A percentile compares a stretch with the other conserved stretches of the same genome.
These are phyloP conservation scores for Sebastes oblongus DNA, from an alignment of 2,797 vertebrate genomes.

Conservation along the genomic window DNA sequence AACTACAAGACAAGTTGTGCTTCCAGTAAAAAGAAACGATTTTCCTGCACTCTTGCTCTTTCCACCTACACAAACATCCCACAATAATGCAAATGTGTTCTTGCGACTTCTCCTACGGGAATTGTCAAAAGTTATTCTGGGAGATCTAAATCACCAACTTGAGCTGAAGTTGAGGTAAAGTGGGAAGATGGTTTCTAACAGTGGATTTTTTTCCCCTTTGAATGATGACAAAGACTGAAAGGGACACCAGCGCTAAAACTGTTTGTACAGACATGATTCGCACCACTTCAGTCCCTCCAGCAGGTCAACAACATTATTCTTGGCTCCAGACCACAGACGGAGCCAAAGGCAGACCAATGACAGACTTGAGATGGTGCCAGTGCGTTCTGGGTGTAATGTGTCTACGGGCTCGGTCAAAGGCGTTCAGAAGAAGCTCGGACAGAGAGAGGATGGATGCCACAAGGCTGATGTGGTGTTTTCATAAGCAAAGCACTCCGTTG, in stretches of 20 bases:
- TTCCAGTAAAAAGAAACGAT: not conserved
- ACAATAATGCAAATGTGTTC: conserved; percentile 29
- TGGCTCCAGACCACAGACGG: conserved; percentile 51
- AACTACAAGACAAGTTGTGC: not conserved
- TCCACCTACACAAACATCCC: conserved; percentile 8
- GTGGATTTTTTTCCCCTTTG: not conserved
- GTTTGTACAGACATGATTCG: conserved; percentile 60
- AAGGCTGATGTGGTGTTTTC: conserved; percentile 32
- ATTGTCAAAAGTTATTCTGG: conserved; percentile 32
- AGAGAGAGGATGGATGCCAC: conserved; percentile 12
- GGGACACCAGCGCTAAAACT: conserved; percentile 36
- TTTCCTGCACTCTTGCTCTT: not conserved
- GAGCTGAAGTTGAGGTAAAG: conserved; percentile 2
- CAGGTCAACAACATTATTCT: conserved; percentile 71
- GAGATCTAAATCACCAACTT: conserved; percentile 25
- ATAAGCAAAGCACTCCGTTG: not conserved
- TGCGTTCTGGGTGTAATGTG: conserved; percentile 61
- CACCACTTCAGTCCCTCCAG: conserved; percentile 44
- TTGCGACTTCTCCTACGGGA: not conserved
- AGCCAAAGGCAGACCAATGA: conserved; percentile 47
- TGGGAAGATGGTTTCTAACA: not conserved
- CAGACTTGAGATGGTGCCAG: conserved; percentile 64
- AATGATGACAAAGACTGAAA: conserved; percentile 32
- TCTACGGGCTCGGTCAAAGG: conserved; percentile 42
- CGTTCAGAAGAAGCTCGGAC: conserved; percentile 14